phyloP scores from a whole-genome alignment of 2,888 invertebrate genomes.

The Rhynchonema sp. region DNA sequence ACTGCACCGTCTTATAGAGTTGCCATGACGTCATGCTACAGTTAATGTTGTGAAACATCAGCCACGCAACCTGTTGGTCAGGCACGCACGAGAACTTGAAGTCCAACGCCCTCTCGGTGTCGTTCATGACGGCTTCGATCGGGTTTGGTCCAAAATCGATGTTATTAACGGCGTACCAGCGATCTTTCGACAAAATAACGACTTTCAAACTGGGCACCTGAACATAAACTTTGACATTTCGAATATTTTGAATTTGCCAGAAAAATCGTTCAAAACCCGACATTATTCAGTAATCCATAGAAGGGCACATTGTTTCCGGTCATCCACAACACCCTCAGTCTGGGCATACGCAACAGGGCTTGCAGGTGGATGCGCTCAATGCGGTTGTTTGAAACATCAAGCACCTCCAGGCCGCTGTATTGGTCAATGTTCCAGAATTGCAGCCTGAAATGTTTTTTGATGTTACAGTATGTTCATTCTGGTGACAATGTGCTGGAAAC shows the following conservation, averaged over 20 bases:
- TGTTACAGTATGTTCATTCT: too few species aligned
- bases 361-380: neutral
- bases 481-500: too few species aligned
- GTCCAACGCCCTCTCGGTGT: too few species aligned
- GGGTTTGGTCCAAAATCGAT: neutral
- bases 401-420: neutral
- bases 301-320: neutral
- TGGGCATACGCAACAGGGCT: neutral
- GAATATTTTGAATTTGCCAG: too few species aligned
- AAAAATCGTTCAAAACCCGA: too few species aligned
- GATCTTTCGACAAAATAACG: neutral
- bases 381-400: neutral
- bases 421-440: neutral
- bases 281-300: neutral
- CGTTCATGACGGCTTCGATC: neutral
- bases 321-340: neutral
- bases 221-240: too few species aligned
- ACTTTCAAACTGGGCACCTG: neutral
- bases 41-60: too few species aligned
- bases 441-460: too few species aligned
- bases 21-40: too few species aligned
- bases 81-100: too few species aligned
- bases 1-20: too few species aligned
- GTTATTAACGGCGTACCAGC: neutral
- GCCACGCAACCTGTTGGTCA: too few species aligned